phyloP scores from a whole-genome alignment of 2,888 invertebrate genomes.

The Catocala nupta region DNA sequence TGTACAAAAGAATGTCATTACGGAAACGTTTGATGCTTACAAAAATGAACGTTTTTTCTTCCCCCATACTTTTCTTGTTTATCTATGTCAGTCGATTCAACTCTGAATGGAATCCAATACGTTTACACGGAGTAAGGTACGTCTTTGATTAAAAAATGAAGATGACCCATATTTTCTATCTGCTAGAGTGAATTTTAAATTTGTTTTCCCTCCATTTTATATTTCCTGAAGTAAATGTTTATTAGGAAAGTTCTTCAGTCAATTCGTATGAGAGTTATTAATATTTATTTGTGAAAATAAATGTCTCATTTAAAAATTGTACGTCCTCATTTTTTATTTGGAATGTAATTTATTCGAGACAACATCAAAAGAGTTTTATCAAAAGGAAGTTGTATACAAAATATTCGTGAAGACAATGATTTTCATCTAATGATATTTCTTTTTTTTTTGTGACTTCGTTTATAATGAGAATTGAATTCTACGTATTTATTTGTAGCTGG shows the following conservation, averaged over 20 bases:
- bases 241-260: not conserved
- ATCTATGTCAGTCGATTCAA: slow-evolving; percentile 33
- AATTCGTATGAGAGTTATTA: not conserved
- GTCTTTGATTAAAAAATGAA: slow-evolving; percentile 24
- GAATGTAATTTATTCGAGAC: slow-evolving; percentile 11
- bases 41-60: slow-evolving; percentile 14
- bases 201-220: not conserved
- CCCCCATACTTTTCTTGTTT: slow-evolving; percentile 28
- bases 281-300: slow-evolving; percentile 5
- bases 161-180: slow-evolving; percentile 9
- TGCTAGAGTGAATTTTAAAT: not conserved
- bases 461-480: slow-evolving; percentile 10
- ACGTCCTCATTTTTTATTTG: slow-evolving; percentile 9
- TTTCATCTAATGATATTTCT: slow-evolving; percentile 12
- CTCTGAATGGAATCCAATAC: slow-evolving; percentile 36
- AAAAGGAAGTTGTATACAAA: slow-evolving; percentile 13
- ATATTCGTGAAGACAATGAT: slow-evolving; percentile 23
- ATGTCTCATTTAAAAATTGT: slow-evolving; percentile 12
- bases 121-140: slow-evolving; percentile 10
- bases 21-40: slow-evolving; percentile 25
- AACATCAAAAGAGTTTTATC: slow-evolving; percentile 21
- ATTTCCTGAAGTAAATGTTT: not conserved
- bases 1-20: slow-evolving; percentile 9
- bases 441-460: slow-evolving; percentile 13
- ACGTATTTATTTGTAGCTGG: slow-evolving; percentile 13